A percentile compares a stretch with the other conserved stretches of the same genome.
Conservation (phyloP, 1,140 invertebrate genomes). For the Caligus rogercresseyi region DNA sequence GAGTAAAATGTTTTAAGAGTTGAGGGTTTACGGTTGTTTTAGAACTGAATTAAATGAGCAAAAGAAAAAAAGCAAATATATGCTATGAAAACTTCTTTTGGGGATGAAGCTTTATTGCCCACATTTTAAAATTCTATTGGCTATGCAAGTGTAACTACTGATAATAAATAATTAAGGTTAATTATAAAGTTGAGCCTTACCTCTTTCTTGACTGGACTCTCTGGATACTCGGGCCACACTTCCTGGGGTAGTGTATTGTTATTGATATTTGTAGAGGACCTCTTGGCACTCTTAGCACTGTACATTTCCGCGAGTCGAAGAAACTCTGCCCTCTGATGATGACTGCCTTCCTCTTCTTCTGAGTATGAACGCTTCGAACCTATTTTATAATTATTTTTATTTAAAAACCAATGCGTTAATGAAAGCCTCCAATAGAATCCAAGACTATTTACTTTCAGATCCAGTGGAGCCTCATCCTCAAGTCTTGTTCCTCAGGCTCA, state of each 20-base stretch:
- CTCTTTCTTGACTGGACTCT: slow-evolving; percentile 4
- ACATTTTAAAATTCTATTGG: no score
- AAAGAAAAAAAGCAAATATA: no score
- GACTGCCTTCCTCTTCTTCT: background rate
- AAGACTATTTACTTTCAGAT: slow-evolving; percentile 5
- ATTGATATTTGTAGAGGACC: no score
- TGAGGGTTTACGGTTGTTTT: no score
- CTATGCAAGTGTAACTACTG: background rate
- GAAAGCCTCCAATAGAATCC: background rate
- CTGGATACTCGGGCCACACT: background rate
- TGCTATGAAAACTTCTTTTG: no score
- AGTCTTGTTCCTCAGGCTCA: background rate
- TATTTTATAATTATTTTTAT: background rate
- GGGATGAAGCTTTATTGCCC: no score
- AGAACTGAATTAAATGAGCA: no score
- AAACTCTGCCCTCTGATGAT: slow-evolving; percentile 9
- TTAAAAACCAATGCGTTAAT: no score
- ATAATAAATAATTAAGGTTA: background rate
- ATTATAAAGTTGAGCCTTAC: background rate
- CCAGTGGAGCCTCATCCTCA: slow-evolving; percentile 15
- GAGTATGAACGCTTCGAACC: background rate
- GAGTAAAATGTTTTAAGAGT: no score
- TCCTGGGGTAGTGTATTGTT: background rate
- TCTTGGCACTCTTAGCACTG: background rate
- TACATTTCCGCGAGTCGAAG: slow-evolving; percentile 6